A percentile compares a stretch with the other conserved stretches of the same genome.
Evolutionary conservation across 1,140 invertebrate genomes (phyloP).

Genomic region (Drosophila lacteicornis): DNA sequence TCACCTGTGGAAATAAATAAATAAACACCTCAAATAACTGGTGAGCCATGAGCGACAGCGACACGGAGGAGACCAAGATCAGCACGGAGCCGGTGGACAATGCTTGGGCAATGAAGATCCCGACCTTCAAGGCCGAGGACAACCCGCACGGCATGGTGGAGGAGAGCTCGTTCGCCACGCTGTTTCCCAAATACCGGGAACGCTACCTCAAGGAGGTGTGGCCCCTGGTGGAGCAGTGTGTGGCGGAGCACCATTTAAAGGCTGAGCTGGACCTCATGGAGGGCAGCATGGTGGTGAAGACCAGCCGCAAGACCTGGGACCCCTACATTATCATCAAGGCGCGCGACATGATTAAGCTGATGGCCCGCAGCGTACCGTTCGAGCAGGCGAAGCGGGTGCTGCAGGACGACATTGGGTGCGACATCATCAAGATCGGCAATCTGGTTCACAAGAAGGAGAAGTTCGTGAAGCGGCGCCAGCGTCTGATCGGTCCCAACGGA

Average conservation of each 20-base stretch:
- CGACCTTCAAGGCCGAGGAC: conserved; percentile 95
- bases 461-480: conserved; percentile 97
- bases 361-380: conserved; percentile 98
- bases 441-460: conserved; percentile 96
- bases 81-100: conserved; percentile 89
- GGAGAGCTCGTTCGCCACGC: conserved; percentile 90
- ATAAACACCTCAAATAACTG: neutral
- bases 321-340: conserved; percentile 99
- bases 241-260: conserved; percentile 92
- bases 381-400: conserved; percentile 95
- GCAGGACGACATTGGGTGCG: conserved; percentile 96
- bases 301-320: conserved; percentile 99
- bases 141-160: conserved; percentile 93
- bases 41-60: conserved; percentile 69
- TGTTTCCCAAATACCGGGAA: conserved; percentile 94
- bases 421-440: conserved; percentile 98
- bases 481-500: conserved; percentile 98
- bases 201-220: conserved; percentile 98
- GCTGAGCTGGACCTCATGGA: conserved; percentile 97
- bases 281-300: conserved; percentile 97
- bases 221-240: conserved; percentile 95
- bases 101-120: conserved; percentile 96
- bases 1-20: conserved; percentile 8
- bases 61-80: conserved; percentile 49
- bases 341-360: conserved; percentile 97